Evolutionary conservation across 1,140 invertebrate species (phyloP).

Genomic region (Achroia grisella): DNA sequence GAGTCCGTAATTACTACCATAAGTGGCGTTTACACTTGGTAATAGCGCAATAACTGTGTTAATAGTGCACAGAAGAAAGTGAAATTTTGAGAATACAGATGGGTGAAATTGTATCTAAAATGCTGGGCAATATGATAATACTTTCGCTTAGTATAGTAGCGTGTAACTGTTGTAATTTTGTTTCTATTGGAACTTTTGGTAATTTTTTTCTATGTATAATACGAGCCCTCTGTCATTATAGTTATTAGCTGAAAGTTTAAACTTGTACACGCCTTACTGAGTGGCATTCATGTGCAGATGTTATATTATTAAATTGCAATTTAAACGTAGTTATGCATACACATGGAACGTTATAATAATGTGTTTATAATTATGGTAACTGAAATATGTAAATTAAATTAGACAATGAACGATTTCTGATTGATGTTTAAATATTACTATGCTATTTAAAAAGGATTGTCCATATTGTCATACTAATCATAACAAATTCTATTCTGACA

Average conservation of each 20-base stretch:
- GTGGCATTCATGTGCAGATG: neutral
- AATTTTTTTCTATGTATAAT: too few relatives aligned
- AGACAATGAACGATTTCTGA: too few relatives aligned
- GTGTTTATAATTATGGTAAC: too few relatives aligned
- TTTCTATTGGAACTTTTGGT: neutral
- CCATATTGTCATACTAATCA: too few relatives aligned
- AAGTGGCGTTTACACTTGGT: conserved; percentile 9
- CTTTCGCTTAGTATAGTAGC: neutral
- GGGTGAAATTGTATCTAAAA: conserved; percentile 21
- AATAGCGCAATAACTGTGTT: conserved; percentile 12
- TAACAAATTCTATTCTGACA: too few relatives aligned
- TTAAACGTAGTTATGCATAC: too few relatives aligned
- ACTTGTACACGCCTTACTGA: neutral
- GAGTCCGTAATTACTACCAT: too few relatives aligned
- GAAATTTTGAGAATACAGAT: conserved; percentile 26
- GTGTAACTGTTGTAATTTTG: neutral
- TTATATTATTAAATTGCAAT: neutral
- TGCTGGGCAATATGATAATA: neutral
- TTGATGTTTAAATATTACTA: too few relatives aligned
- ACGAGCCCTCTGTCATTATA: too few relatives aligned
- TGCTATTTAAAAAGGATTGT: too few relatives aligned
- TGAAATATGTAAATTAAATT: too few relatives aligned
- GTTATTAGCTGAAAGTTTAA: neutral
- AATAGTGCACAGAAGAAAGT: conserved; percentile 18
- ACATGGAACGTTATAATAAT: too few relatives aligned